Conservation (phyloP, 2,113 vertebrate genomes). For the Thryonomys swinderianus region DNA sequence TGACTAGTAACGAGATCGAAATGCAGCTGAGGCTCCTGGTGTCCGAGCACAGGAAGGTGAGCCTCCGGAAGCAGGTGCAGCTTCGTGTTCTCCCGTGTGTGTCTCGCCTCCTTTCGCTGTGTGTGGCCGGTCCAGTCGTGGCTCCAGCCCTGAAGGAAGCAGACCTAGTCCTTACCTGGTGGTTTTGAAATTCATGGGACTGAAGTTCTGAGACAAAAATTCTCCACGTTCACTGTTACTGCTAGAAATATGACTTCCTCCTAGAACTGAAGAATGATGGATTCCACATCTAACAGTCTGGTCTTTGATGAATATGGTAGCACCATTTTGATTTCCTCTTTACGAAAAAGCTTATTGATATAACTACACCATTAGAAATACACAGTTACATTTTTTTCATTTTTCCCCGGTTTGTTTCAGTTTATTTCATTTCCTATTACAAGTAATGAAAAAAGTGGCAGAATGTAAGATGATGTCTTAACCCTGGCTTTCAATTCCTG, state of each 20-base stretch:
- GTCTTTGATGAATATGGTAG: neutral
- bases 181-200: slow-evolving; percentile 31
- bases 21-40: slow-evolving; percentile 93
- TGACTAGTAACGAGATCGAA: slow-evolving; percentile 94
- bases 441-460: neutral
- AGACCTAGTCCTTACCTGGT: neutral
- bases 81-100: neutral
- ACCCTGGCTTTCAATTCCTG: slow-evolving; percentile 11
- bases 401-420: neutral
- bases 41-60: slow-evolving; percentile 97
- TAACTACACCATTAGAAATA: neutral
- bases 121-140: neutral
- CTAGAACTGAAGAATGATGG: neutral
- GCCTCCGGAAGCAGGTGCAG: neutral
- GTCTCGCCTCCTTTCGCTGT: too few species aligned
- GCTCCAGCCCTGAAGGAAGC: neutral
- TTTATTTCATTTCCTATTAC: neutral
- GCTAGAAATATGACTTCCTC: slow-evolving; percentile 31
- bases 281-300: neutral
- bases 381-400: neutral
- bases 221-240: neutral
- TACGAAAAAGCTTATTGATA: neutral
- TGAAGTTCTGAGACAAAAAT: slow-evolving; percentile 46
- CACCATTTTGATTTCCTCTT: neutral
- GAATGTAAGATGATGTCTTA: neutral